Percentiles rank a stretch among this genome's conserved stretches.
phyloP scores from a whole-genome alignment of 30 jellyfish, hydroid and myxozoan genomes.

The Hydractinia echinata region DNA sequence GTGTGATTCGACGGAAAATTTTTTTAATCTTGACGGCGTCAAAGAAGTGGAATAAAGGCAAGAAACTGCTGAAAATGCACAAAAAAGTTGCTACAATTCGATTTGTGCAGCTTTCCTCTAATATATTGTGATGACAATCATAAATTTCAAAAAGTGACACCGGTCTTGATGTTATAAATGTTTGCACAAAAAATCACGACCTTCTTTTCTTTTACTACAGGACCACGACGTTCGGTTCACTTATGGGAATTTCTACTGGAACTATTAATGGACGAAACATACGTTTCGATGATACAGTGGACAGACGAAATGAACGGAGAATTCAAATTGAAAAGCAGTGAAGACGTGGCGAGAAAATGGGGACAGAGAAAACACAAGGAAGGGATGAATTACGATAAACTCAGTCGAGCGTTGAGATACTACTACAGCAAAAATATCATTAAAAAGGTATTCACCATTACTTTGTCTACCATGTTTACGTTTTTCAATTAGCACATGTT shows the following conservation, averaged over 20 bases:
- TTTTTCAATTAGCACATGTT: no score
- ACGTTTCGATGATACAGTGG: constrained; percentile 76
- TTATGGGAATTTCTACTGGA: constrained; percentile 95
- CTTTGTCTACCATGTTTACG: background rate
- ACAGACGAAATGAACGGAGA: constrained; percentile 96
- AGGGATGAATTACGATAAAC: constrained; percentile 95
- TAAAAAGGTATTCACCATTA: constrained; percentile 54
- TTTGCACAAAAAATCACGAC: no score
- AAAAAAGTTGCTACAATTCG: no score
- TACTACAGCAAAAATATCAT: constrained; percentile 91
- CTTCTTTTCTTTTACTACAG: constrained; percentile 21
- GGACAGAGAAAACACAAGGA: constrained; percentile 95
- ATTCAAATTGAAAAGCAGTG: constrained; percentile 84
- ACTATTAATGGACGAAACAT: constrained; percentile 86
- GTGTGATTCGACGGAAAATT: no score
- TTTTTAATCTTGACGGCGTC: no score
- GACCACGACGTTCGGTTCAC: constrained; percentile 96
- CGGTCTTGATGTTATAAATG: background rate
- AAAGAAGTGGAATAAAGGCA: no score
- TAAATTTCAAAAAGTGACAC: background rate
- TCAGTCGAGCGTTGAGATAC: constrained; percentile 91
- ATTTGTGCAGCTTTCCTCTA: no score
- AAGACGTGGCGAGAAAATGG: constrained; percentile 96
- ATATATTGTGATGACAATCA: no score
- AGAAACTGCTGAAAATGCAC: no score